Percentiles rank a stretch among this genome's conserved stretches.
Conservation (phyloP, 2,888 invertebrate genomes). For the Scaptomyza reducta region DNA sequence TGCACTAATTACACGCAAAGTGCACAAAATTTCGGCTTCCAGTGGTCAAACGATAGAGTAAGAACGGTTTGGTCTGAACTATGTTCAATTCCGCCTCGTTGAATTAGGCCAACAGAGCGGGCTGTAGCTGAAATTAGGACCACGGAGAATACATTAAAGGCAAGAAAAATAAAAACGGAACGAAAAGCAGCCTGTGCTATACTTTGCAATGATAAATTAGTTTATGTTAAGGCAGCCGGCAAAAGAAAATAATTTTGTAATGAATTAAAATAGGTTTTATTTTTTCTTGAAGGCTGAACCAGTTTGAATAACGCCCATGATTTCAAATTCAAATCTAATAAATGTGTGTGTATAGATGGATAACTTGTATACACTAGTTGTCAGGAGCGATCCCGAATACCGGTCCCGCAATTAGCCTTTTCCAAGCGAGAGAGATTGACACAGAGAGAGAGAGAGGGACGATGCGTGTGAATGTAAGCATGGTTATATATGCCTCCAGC, state of each 20-base stretch:
- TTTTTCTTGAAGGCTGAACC: conserved; percentile 36
- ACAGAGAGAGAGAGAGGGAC: not conserved
- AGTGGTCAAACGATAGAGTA: conserved; percentile 16
- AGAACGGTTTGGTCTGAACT: conserved; percentile 20
- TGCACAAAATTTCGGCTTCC: conserved; percentile 29
- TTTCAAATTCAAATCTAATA: conserved; percentile 59
- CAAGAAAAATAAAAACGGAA: not conserved
- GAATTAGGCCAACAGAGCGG: conserved; percentile 53
- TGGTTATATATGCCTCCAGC: conserved; percentile 21
- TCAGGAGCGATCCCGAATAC: conserved; percentile 11
- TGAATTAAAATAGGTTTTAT: conserved; percentile 67
- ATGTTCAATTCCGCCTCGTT: conserved; percentile 37
- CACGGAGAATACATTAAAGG: conserved; percentile 1
- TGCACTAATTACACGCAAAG: conserved; percentile 66
- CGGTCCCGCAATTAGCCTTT: conserved; percentile 29
- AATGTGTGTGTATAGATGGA: conserved; percentile 50
- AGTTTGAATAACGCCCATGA: conserved; percentile 59
- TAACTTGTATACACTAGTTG: conserved; percentile 7
- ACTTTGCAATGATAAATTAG: conserved; percentile 71
- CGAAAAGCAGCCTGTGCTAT: conserved; percentile 21
- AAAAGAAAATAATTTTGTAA: conserved; percentile 53
- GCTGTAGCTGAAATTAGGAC: conserved; percentile 9
- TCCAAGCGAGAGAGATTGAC: not conserved
- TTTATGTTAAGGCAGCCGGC: conserved; percentile 27
- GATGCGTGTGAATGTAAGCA: conserved; percentile 10